A percentile compares a stretch with the other conserved stretches of the same genome.
These are phyloP conservation scores for Malachius bipustulatus DNA, from an alignment of 2,888 invertebrate species.

Conservation along the genomic window DNA sequence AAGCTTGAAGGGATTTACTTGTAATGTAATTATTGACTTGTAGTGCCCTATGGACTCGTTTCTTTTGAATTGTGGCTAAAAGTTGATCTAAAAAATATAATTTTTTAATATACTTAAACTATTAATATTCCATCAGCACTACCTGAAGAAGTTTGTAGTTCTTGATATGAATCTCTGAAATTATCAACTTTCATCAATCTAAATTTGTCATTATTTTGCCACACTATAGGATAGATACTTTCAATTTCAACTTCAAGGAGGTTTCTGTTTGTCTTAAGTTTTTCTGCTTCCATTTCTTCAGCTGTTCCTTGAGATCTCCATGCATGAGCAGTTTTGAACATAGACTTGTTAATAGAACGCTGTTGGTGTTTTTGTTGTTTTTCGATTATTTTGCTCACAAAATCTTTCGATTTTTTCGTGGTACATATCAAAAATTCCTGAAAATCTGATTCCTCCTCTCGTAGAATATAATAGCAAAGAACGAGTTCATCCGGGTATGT, in stretches of 20 bases:
- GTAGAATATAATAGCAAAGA: constrained; percentile 56
- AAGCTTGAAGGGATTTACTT: no score
- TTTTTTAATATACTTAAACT: no score
- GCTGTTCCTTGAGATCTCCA: constrained; percentile 58
- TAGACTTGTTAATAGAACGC: constrained; percentile 22
- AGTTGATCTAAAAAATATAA: no score
- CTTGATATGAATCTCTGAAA: constrained; percentile 56
- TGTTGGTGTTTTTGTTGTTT: constrained; percentile 45
- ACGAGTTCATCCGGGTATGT: constrained; percentile 37
- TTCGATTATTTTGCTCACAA: constrained; percentile 40
- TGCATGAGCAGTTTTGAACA: constrained; percentile 23
- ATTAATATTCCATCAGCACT: no score
- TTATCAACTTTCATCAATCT: constrained; percentile 43
- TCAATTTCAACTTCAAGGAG: constrained; percentile 57
- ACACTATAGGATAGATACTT: constrained; percentile 46
- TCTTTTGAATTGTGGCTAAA: no score
- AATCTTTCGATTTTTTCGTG: constrained; percentile 43
- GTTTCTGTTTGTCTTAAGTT: constrained; percentile 42
- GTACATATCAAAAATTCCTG: constrained; percentile 61
- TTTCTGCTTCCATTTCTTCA: constrained; percentile 44
- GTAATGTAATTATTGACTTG: no score
- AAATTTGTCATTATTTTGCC: constrained; percentile 37
- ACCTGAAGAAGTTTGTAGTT: no score
- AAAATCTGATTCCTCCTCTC: constrained; percentile 45
- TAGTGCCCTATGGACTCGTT: no score